phyloP scores from a whole-genome alignment of 2,888 invertebrate genomes.

The Calliopum simillimum region DNA sequence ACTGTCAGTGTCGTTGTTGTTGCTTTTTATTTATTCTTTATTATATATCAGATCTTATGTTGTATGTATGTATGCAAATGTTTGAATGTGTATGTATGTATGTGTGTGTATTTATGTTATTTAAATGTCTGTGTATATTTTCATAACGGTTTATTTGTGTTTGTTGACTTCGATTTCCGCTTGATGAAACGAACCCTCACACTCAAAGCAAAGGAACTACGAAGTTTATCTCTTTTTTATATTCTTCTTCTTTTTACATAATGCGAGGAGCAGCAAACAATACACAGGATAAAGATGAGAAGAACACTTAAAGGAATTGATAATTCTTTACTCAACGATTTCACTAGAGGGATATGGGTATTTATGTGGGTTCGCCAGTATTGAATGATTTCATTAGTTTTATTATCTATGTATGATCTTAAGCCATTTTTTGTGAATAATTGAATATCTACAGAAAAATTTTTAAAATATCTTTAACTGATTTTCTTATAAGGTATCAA shows the following conservation, averaged over 20 bases:
- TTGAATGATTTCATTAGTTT: background rate
- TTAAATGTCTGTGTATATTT: slow-evolving; percentile 14
- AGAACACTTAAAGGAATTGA: slow-evolving; percentile 39
- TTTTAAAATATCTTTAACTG: background rate
- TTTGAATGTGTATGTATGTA: background rate
- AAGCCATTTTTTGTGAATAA: too few species aligned
- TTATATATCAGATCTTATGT: too few species aligned
- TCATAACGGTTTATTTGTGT: slow-evolving; percentile 28
- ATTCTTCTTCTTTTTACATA: slow-evolving; percentile 39
- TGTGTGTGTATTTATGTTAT: background rate
- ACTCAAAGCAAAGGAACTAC: slow-evolving; percentile 14
- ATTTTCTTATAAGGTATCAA: background rate
- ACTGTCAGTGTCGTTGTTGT: background rate
- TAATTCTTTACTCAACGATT: slow-evolving; percentile 17
- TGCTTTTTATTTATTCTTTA: too few species aligned
- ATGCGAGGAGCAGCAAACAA: slow-evolving; percentile 11
- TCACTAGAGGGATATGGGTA: background rate
- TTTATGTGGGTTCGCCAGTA: background rate
- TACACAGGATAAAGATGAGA: slow-evolving; percentile 35
- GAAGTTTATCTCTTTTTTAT: too few species aligned
- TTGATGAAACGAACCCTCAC: slow-evolving; percentile 34
- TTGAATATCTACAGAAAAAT: background rate
- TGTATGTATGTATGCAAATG: slow-evolving; percentile 6
- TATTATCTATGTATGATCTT: too few species aligned
- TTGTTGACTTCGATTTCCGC: slow-evolving; percentile 44